phyloP scores from a whole-genome alignment of 1,140 invertebrate species.

The Neodiprion lecontei region DNA sequence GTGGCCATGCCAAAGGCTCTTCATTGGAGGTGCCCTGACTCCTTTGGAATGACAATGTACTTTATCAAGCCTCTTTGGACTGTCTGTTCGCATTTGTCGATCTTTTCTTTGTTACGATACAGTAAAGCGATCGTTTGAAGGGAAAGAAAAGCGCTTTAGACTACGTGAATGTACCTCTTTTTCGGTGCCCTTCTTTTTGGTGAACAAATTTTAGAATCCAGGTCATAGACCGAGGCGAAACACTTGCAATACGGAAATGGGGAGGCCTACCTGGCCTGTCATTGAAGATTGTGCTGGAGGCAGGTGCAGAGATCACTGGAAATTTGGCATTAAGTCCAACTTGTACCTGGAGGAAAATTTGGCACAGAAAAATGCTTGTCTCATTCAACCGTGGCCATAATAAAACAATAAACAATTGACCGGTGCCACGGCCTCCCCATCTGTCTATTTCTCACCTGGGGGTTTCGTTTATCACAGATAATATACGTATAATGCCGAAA shows the following conservation, averaged over 20 bases:
- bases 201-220: no score
- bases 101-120: conserved; percentile 10
- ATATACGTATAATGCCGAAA: background rate
- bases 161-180: no score
- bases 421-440: background rate
- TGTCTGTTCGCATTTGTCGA: background rate
- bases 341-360: conserved; percentile 38
- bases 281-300: conserved; percentile 35
- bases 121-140: conserved; percentile 7
- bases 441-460: no score
- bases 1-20: conserved; percentile 63
- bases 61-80: conserved; percentile 16
- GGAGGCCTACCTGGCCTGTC: conserved; percentile 24
- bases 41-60: background rate
- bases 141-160: background rate
- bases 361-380: conserved; percentile 34
- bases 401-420: conserved; percentile 12
- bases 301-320: conserved; percentile 35
- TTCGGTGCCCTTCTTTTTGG: no score
- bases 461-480: no score
- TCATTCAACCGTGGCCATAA: conserved; percentile 13
- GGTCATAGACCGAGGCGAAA: no score
- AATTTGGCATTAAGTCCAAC: conserved; percentile 46
- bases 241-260: background rate
- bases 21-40: conserved; percentile 42